These are phyloP conservation scores for Tolmerus cingulatus DNA, from an alignment of 2,888 invertebrate genomes.

Conservation along the genomic window DNA sequence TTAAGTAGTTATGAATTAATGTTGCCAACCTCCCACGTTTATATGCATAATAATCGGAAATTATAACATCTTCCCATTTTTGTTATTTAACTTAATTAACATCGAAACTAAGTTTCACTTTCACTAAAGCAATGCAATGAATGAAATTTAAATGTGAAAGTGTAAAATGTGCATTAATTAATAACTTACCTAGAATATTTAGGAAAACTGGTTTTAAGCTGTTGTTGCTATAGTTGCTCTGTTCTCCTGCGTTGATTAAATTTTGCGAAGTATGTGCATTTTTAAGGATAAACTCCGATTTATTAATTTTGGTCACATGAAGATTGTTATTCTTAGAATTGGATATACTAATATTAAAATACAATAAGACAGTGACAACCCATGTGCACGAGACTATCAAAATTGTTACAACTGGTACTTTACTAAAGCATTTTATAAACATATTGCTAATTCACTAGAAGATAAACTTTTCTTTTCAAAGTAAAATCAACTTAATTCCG, in stretches of 20 bases:
- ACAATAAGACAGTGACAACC: not conserved
- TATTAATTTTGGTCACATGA: not conserved
- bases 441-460: not conserved
- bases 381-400: not conserved
- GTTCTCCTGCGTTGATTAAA: not conserved
- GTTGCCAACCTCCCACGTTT: not conserved
- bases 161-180: not conserved
- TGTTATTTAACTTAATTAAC: not conserved
- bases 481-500: not conserved
- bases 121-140: not conserved
- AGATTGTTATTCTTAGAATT: not conserved
- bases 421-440: not conserved
- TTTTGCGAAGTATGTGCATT: not conserved
- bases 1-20: not conserved
- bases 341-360: not conserved
- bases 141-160: not conserved
- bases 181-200: not conserved
- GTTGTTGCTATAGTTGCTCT: not conserved
- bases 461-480: not conserved
- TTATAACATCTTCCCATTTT: not conserved
- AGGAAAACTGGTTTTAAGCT: conserved; percentile 5
- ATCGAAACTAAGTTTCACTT: not conserved
- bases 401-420: not conserved
- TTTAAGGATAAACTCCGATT: not conserved
- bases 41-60: not conserved